These are phyloP conservation scores for Vespertilio murinus DNA, from an alignment of 2,797 vertebrate genomes.

Conservation along the genomic window DNA sequence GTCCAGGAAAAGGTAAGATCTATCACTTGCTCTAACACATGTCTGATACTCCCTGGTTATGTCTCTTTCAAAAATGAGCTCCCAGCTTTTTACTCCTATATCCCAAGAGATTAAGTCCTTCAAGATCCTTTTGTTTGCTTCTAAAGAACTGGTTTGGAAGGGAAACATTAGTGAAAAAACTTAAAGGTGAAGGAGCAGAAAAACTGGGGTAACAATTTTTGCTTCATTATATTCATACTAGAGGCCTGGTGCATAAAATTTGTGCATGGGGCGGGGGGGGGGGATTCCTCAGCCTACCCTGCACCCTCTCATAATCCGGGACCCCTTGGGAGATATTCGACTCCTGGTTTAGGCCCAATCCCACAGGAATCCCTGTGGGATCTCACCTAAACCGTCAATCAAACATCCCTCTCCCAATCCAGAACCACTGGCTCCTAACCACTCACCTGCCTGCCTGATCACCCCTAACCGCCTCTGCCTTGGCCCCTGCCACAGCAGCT, in stretches of 20 bases:
- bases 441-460: too few species aligned
- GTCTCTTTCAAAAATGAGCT: background rate
- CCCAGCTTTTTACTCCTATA: background rate
- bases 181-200: background rate
- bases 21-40: background rate
- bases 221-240: background rate
- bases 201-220: background rate
- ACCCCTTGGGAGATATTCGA: too few species aligned
- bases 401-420: too few species aligned
- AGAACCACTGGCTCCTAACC: too few species aligned
- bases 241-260: too few species aligned
- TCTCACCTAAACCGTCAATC: accelerated
- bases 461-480: too few species aligned
- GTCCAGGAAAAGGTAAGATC: background rate
- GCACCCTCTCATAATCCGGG: too few species aligned
- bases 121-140: background rate
- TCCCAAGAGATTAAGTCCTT: background rate
- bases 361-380: too few species aligned
- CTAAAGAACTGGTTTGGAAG: background rate
- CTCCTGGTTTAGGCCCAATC: too few species aligned
- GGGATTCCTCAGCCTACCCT: too few species aligned
- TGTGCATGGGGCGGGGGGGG: too few species aligned
- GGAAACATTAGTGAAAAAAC: background rate
- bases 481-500: too few species aligned
- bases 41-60: background rate